phyloP scores from a whole-genome alignment of 2,113 vertebrate species.

The Polyodon spathula region DNA sequence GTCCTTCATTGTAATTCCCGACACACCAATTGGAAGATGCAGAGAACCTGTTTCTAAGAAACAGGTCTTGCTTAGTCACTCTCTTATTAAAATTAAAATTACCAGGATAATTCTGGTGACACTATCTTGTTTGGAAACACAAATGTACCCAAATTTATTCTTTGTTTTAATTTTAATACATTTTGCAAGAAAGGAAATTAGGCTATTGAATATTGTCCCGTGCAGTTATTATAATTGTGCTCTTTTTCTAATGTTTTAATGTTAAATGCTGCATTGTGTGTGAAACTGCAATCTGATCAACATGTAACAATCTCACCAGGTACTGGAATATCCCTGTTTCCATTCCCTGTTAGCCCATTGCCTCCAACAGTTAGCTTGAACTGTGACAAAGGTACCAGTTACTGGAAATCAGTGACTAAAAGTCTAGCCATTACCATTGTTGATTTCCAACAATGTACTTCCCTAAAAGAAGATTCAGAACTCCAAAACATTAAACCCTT shows the following conservation, averaged over 20 bases:
- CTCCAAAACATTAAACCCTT: conserved; percentile 9
- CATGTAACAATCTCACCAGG: conserved; percentile 75
- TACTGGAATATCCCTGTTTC: conserved; percentile 71
- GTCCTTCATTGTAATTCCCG: not conserved
- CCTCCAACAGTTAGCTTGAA: conserved; percentile 77
- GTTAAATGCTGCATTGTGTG: conserved; percentile 28
- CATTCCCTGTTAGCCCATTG: conserved; percentile 76
- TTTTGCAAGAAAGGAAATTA: too few species aligned
- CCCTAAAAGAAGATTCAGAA: conserved; percentile 44
- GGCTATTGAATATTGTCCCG: too few species aligned
- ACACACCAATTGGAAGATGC: conserved; percentile 6
- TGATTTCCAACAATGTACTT: conserved; percentile 79
- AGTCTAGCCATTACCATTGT: conserved; percentile 66
- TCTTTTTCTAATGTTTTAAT: not conserved
- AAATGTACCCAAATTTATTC: conserved; percentile 5
- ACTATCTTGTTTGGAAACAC: too few species aligned
- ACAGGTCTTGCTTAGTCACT: too few species aligned
- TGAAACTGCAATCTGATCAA: conserved; percentile 44
- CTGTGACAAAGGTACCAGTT: conserved; percentile 81
- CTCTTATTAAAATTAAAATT: too few species aligned
- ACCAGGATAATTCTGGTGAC: too few species aligned
- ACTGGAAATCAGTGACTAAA: conserved; percentile 45
- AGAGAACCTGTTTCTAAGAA: not conserved
- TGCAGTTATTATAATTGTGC: too few species aligned
- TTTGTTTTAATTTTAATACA: conserved; percentile 6